Evolutionary conservation across 2,888 invertebrate species (phyloP).

Genomic region (Chymomyza procnemis): DNA sequence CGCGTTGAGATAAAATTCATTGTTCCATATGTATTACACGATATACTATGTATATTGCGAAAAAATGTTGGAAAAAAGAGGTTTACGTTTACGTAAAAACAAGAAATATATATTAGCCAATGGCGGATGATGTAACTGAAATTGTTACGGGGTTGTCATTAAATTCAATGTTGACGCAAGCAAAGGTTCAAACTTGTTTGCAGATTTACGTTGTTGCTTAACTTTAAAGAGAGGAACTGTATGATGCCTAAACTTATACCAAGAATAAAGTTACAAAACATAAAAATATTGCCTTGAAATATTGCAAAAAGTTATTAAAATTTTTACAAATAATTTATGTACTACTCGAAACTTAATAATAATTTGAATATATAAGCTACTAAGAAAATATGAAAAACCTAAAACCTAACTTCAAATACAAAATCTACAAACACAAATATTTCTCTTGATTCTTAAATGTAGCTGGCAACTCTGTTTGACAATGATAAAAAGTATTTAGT

Average conservation of each 20-base stretch:
- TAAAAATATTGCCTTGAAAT: too few species aligned
- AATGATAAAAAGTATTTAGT: slow-evolving; percentile 27
- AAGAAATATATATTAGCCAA: slow-evolving; percentile 14
- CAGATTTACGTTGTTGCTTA: too few species aligned
- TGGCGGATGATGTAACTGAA: slow-evolving; percentile 38
- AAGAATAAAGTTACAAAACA: too few species aligned
- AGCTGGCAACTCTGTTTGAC: slow-evolving; percentile 41
- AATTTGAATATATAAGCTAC: too few species aligned
- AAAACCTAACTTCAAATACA: neutral
- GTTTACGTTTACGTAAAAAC: neutral
- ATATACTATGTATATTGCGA: slow-evolving; percentile 12
- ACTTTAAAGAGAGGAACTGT: too few species aligned
- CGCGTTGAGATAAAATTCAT: slow-evolving; percentile 64
- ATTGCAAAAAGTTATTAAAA: too few species aligned
- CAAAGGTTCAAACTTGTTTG: too few species aligned
- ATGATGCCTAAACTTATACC: too few species aligned
- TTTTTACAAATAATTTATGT: too few species aligned
- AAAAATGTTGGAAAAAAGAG: slow-evolving; percentile 14
- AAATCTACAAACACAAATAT: neutral
- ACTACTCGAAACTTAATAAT: too few species aligned
- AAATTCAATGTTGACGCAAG: neutral
- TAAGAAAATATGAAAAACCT: too few species aligned
- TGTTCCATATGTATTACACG: slow-evolving; percentile 46
- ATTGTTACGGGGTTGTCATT: slow-evolving; percentile 50
- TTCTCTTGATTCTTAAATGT: neutral